These are phyloP conservation scores for Telenomus remus DNA, from an alignment of 1,140 invertebrate species.

Conservation along the genomic window DNA sequence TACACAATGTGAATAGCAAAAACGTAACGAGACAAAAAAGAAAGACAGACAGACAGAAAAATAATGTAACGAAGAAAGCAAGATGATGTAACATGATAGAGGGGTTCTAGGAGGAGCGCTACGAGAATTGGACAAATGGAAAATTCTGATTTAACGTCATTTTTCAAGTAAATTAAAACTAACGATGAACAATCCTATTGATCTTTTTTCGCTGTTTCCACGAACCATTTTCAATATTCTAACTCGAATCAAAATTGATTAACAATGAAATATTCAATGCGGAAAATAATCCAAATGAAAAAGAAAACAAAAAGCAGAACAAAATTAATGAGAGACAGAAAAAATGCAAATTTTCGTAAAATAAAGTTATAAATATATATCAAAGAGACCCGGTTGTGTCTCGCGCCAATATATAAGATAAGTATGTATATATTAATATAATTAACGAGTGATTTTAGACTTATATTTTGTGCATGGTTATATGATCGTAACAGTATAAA, in stretches of 20 bases:
- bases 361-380: slow-evolving; percentile 52
- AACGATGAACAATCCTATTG: slow-evolving; percentile 10
- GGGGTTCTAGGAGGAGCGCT: slow-evolving; percentile 32
- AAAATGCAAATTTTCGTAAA: slow-evolving; percentile 34
- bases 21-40: slow-evolving; percentile 14
- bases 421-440: slow-evolving; percentile 56
- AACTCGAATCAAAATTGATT: slow-evolving; percentile 12
- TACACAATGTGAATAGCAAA: slow-evolving; percentile 1
- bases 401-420: slow-evolving; percentile 57
- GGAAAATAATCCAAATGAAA: neutral
- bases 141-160: slow-evolving; percentile 45
- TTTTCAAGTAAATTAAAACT: slow-evolving; percentile 6
- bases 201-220: slow-evolving; percentile 30
- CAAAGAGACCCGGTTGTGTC: slow-evolving; percentile 53
- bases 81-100: slow-evolving; percentile 15
- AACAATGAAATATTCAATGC: neutral
- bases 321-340: slow-evolving; percentile 10
- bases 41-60: slow-evolving; percentile 5
- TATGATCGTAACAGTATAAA: slow-evolving; percentile 52
- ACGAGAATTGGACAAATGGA: slow-evolving; percentile 53
- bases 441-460: slow-evolving; percentile 56
- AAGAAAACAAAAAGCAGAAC: neutral
- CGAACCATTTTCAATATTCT: slow-evolving; percentile 36
- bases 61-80: too few species aligned
- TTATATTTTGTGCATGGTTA: slow-evolving; percentile 49